Conservation (phyloP, 2,113 vertebrate species). For the Holacanthus passer region DNA sequence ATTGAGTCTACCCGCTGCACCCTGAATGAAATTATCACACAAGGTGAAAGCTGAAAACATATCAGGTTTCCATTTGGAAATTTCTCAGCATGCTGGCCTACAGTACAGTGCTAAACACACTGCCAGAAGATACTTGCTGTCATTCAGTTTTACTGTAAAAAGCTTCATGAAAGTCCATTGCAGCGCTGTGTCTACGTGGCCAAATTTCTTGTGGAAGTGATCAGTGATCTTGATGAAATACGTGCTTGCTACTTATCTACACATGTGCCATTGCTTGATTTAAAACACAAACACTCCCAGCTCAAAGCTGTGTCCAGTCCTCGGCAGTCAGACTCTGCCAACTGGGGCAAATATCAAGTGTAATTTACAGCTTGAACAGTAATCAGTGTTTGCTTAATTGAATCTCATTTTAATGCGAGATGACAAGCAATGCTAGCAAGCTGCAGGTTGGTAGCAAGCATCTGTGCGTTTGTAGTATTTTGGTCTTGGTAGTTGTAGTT, state of each 20-base stretch:
- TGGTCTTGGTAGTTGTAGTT: slow-evolving; percentile 70
- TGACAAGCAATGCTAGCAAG: slow-evolving; percentile 55
- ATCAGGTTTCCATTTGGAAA: slow-evolving; percentile 29
- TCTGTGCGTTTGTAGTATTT: slow-evolving; percentile 63
- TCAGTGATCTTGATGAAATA: slow-evolving; percentile 49
- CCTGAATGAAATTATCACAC: slow-evolving; percentile 5
- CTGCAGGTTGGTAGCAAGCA: slow-evolving; percentile 76
- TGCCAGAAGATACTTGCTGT: slow-evolving; percentile 42
- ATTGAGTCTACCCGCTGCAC: slow-evolving; percentile 1
- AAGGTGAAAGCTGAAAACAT: neutral
- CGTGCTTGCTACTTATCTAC: slow-evolving; percentile 71
- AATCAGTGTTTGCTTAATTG: neutral
- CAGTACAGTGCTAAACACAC: neutral
- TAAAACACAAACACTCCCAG: neutral
- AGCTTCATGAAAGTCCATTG: slow-evolving; percentile 60
- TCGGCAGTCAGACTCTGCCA: neutral
- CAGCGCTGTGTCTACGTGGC: slow-evolving; percentile 55
- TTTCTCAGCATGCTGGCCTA: neutral
- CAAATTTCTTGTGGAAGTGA: slow-evolving; percentile 67
- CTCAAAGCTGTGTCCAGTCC: neutral
- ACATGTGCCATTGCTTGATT: slow-evolving; percentile 57
- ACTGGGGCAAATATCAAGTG: neutral
- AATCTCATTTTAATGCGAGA: neutral
- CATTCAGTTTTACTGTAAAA: slow-evolving; percentile 25
- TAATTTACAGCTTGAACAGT: neutral